phyloP scores from a whole-genome alignment of 2,888 invertebrate genomes.

The Xanthorhoe spadicearia region DNA sequence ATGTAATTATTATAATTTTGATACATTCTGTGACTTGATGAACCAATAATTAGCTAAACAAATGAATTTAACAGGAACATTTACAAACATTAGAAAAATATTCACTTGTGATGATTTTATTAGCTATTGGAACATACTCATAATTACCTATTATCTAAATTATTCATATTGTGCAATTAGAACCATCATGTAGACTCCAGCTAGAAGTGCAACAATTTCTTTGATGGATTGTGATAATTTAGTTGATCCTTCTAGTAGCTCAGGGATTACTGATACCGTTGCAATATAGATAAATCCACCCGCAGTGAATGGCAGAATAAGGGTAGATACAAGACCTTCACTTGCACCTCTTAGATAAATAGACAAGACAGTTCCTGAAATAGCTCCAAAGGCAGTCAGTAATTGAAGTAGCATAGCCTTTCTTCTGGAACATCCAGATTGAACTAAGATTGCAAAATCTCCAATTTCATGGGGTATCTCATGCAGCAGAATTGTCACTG shows the following conservation, averaged over 20 bases:
- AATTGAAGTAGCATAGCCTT: slow-evolving; percentile 98
- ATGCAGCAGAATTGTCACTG: slow-evolving; percentile 97
- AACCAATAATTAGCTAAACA: slow-evolving; percentile 4
- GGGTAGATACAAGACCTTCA: slow-evolving; percentile 89
- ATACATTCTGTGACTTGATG: background rate
- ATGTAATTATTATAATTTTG: too few species aligned
- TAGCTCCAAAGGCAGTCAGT: slow-evolving; percentile 96
- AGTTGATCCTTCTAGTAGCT: slow-evolving; percentile 94
- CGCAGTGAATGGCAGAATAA: slow-evolving; percentile 98
- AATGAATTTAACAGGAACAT: background rate
- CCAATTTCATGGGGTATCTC: slow-evolving; percentile 99
- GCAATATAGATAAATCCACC: slow-evolving; percentile 99
- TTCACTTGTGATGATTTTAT: slow-evolving; percentile 49
- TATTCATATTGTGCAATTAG: slow-evolving; percentile 91
- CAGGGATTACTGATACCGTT: slow-evolving; percentile 99
- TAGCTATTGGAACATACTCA: slow-evolving; percentile 26
- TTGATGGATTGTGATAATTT: slow-evolving; percentile 95
- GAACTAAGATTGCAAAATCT: slow-evolving; percentile 99
- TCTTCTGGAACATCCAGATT: slow-evolving; percentile 96
- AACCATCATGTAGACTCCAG: slow-evolving; percentile 98
- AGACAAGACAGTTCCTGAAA: slow-evolving; percentile 96
- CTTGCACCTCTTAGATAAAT: slow-evolving; percentile 91
- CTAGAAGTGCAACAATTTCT: slow-evolving; percentile 94
- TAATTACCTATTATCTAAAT: slow-evolving; percentile 26
- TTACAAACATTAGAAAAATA: slow-evolving; percentile 11